Percentiles rank a stretch among this genome's conserved stretches.
These are phyloP conservation scores for Schizothorax lantsangensis DNA, from an alignment of 2,797 vertebrate genomes.

Conservation along the genomic window DNA sequence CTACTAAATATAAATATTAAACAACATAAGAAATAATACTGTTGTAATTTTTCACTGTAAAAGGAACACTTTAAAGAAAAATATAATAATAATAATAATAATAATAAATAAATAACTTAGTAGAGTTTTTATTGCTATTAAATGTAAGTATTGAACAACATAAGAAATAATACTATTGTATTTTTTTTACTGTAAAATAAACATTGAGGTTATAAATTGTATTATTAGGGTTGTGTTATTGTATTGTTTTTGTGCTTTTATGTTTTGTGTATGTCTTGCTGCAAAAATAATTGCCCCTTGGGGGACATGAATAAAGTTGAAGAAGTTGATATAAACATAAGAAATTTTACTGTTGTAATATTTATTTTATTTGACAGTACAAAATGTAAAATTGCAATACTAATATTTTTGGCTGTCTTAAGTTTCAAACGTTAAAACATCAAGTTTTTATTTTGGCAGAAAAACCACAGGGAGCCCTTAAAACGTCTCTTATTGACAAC, in stretches of 20 bases:
- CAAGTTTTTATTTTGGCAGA: not conserved
- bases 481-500: not conserved
- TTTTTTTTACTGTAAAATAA: not conserved
- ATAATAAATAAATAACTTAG: no score
- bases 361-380: not conserved
- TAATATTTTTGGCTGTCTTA: not conserved
- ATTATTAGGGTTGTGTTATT: no score
- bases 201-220: no score
- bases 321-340: not conserved
- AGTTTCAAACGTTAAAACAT: not conserved
- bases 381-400: not conserved
- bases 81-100: no score
- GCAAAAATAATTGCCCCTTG: no score
- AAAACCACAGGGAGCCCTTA: not conserved
- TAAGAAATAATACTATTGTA: not conserved
- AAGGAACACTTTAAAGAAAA: not conserved
- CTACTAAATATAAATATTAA: no score
- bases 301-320: no score
- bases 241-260: no score
- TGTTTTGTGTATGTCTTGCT: no score
- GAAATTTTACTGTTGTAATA: not conserved
- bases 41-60: not conserved
- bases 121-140: no score
- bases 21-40: not conserved
- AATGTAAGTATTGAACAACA: no score